phyloP scores from a whole-genome alignment of 2,113 vertebrate species.

The Pseudopipra pipra region DNA sequence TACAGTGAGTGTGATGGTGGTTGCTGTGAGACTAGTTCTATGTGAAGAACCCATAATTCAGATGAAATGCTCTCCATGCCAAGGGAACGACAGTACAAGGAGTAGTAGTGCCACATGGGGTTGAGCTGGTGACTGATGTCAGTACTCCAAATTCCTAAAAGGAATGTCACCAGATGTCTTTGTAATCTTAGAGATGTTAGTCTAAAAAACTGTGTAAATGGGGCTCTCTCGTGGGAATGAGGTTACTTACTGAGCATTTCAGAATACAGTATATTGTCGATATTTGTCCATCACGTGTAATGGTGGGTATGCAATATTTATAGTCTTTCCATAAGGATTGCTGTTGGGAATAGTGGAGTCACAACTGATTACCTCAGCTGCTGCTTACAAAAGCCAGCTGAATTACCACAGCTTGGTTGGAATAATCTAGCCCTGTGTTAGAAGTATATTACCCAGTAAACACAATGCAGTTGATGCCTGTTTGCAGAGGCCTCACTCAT shows the following conservation, averaged over 20 bases:
- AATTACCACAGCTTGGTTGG: not conserved
- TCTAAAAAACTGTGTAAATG: not conserved
- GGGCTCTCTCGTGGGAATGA: not conserved
- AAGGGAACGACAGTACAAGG: rapidly evolving
- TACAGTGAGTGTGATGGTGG: not conserved
- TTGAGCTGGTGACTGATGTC: not conserved
- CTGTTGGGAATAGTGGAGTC: not conserved
- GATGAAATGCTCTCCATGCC: not conserved
- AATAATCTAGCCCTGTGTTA: not conserved
- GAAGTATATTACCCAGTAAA: not conserved
- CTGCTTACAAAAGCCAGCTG: not conserved
- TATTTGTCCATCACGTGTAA: not conserved
- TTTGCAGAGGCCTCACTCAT: constrained; percentile 10
- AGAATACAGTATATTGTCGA: not conserved
- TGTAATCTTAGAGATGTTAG: not conserved
- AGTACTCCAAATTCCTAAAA: not conserved
- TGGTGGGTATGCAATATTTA: not conserved
- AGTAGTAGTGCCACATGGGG: not conserved
- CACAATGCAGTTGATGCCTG: not conserved
- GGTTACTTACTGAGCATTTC: not conserved
- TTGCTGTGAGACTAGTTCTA: not conserved
- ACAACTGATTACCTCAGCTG: not conserved
- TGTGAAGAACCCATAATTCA: not conserved
- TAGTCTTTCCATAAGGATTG: not conserved
- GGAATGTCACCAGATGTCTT: not conserved